phyloP scores from a whole-genome alignment of 1,140 invertebrate genomes.

The Heliconius eleuchia region DNA sequence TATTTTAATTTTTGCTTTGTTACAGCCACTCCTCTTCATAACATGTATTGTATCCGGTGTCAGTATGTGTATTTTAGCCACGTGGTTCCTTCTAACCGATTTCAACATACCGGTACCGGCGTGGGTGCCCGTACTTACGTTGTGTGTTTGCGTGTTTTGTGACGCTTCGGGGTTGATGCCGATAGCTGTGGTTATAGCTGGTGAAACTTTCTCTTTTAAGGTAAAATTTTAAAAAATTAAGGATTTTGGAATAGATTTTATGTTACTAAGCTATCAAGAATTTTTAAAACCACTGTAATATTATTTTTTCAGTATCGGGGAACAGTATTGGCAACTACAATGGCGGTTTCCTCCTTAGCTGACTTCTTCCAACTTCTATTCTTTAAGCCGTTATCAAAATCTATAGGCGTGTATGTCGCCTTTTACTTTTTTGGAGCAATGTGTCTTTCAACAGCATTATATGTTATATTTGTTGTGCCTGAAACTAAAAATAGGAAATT shows the following conservation, averaged over 20 bases:
- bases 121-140: constrained; percentile 40
- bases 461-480: constrained; percentile 56
- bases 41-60: constrained; percentile 41
- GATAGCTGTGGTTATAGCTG: constrained; percentile 35
- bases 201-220: constrained; percentile 43
- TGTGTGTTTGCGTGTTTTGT: constrained; percentile 46
- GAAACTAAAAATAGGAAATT: constrained; percentile 62
- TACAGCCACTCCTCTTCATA: constrained; percentile 38
- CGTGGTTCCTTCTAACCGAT: constrained; percentile 43
- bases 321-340: constrained; percentile 59
- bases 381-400: constrained; percentile 61
- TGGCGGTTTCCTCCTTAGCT: constrained; percentile 52
- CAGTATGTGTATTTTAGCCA: constrained; percentile 41
- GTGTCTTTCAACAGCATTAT: constrained; percentile 54
- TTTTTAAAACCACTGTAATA: not conserved
- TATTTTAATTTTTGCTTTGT: not conserved
- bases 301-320: constrained; percentile 63
- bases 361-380: constrained; percentile 63
- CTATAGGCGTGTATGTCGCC: constrained; percentile 56
- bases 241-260: no score
- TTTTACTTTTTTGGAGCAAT: constrained; percentile 67
- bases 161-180: constrained; percentile 44
- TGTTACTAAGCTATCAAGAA: no score
- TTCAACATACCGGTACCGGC: constrained; percentile 32
- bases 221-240: constrained; percentile 16